These are phyloP conservation scores for Aporophyla lueneburgensis DNA, from an alignment of 2,888 invertebrate species.

Conservation along the genomic window DNA sequence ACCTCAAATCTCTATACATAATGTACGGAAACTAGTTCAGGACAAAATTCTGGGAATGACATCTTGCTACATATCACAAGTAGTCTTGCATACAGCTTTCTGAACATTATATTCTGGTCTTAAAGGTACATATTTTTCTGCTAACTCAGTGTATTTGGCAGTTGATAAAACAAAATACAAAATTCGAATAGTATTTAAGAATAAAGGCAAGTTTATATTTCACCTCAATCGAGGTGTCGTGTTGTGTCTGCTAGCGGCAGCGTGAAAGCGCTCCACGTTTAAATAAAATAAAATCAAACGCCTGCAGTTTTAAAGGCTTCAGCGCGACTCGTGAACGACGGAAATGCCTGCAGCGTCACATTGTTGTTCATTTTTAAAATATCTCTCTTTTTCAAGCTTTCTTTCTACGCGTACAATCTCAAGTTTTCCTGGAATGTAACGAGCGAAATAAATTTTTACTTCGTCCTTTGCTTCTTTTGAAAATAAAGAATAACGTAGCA, in stretches of 20 bases:
- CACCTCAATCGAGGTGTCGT: conserved; percentile 36
- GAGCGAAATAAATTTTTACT: conserved; percentile 2
- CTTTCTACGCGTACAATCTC: conserved; percentile 17
- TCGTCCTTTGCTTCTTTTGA: conserved; percentile 2
- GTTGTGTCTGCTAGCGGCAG: conserved; percentile 51
- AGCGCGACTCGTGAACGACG: conserved; percentile 50
- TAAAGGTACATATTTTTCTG: not conserved
- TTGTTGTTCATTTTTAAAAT: conserved; percentile 55
- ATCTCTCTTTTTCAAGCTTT: conserved; percentile 35
- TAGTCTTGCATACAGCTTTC: not conserved
- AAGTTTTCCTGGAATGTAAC: conserved; percentile 34
- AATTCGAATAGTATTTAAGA: conserved; percentile 34
- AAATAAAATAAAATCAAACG: conserved; percentile 73
- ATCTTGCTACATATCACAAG: conserved; percentile 6
- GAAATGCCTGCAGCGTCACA: conserved; percentile 64
- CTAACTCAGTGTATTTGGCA: not conserved
- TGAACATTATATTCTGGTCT: not conserved
- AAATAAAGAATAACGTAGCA: conserved; percentile 7
- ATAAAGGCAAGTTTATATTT: conserved; percentile 38
- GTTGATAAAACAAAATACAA: not conserved
- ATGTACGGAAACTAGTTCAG: not conserved
- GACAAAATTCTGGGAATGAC: not conserved
- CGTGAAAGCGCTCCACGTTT: conserved; percentile 64
- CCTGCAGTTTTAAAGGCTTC: conserved; percentile 65
- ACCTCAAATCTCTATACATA: not conserved